Base-by-base conservation (phyloP, 1,140 invertebrate species). In the Drosophila athabasca region DNA sequence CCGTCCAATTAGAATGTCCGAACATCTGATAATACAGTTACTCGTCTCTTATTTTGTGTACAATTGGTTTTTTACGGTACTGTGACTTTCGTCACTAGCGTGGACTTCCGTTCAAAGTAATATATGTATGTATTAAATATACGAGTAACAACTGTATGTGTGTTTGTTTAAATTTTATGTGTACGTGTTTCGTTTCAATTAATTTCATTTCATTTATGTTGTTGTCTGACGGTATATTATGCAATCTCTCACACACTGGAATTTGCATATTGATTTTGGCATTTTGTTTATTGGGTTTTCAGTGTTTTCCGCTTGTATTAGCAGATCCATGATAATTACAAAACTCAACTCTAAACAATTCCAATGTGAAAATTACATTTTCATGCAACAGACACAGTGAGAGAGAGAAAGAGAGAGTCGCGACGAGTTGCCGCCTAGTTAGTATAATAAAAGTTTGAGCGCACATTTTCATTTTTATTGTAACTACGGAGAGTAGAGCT, bases 181-280 rank as follows among this genome's bases (percentile, higher is more conserved):
- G 59, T 79, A 69, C 76, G 79, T 79, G 62, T 62, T 74, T 58
- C 35, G 55, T 58, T 62, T 85, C 62, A 87, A 87, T 87, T 85
- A 87, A 75, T 62, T 80, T 82, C 62, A 77, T 81, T 73, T 70
- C 24, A 72, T 87, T 73, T 64, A 19, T 51, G 11, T 52, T 48
- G 22, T 43, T 66, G 2, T 53, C 31, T 22, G 61, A 45, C 68
- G 71, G 81, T 85, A 87, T 88, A 85, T 85, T 85, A 85, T 85
- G 82, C 79, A 85, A 85, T 84, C 81, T 77, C 73, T 70, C 43
- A 59, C 54, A 76, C 54, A 76, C 74, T 64, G 43, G 78, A 39
- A 61, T 82, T 87, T 73, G 66, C 83, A 71, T 78, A 88, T 85
- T 78, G 69, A 78, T 72, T 78, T 88, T 87, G 70, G 82, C 73